Conservation (phyloP, 2,888 invertebrate genomes). For the Scaptomyza cyrtandrae region DNA sequence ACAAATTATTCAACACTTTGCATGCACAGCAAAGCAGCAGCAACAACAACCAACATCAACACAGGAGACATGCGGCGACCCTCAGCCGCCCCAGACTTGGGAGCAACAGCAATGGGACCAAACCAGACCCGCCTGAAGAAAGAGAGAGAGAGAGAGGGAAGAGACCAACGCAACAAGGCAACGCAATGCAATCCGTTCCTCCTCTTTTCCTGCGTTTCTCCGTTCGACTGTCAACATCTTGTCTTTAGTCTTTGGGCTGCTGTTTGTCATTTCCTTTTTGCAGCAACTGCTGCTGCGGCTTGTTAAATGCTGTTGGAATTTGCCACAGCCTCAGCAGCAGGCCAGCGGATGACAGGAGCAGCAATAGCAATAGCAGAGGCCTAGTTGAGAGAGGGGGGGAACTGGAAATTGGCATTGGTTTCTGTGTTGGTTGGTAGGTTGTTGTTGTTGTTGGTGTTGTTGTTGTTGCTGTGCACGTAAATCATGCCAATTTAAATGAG, state of each 20-base stretch:
- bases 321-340: constrained; percentile 49
- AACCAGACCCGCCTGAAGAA: constrained; percentile 2
- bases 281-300: constrained; percentile 45
- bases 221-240: constrained; percentile 64
- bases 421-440: not conserved
- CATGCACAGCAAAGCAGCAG: constrained; percentile 62
- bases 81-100: constrained; percentile 53
- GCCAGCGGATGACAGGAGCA: constrained; percentile 36
- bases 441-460: not conserved
- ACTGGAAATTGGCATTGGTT: constrained; percentile 19
- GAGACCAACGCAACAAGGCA: not conserved
- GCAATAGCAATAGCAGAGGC: not conserved
- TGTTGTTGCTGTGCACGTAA: constrained; percentile 56
- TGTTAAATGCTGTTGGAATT: constrained; percentile 69
- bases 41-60: constrained; percentile 7
- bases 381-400: not conserved
- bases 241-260: constrained; percentile 63
- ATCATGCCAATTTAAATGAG: constrained; percentile 79
- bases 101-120: constrained; percentile 11
- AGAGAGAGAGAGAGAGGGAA: not conserved
- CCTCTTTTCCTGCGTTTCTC: not conserved
- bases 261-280: constrained; percentile 72
- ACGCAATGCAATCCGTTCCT: constrained; percentile 7
- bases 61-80: constrained; percentile 59
- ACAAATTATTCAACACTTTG: constrained; percentile 83